Evolutionary conservation across 2,113 vertebrate species (phyloP).

Genomic region (Lynx canadensis): DNA sequence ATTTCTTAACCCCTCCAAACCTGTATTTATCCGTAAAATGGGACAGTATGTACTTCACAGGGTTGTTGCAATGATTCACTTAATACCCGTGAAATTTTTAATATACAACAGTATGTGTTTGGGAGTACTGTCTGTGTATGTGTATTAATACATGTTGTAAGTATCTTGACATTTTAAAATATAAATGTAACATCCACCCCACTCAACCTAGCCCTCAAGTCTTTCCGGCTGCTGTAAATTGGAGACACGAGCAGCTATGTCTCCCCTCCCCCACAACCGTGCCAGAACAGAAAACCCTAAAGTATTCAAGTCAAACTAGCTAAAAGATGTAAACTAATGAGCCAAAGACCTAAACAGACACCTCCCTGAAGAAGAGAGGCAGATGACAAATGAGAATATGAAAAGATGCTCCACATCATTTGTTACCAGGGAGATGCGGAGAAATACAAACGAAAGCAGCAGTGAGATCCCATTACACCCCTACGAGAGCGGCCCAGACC

Average conservation of each 20-base stretch:
- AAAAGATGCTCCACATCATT: background rate
- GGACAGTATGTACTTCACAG: background rate
- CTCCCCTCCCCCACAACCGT: rapidly evolving
- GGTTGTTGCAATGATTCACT: background rate
- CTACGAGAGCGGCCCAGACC: background rate
- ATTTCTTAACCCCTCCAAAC: background rate
- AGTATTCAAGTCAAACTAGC: background rate
- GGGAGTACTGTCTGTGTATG: background rate
- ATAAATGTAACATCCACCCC: background rate
- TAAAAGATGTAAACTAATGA: background rate
- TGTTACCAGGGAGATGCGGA: background rate
- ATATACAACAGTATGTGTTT: background rate
- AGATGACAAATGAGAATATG: background rate
- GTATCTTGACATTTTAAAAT: background rate
- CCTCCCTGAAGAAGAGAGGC: background rate
- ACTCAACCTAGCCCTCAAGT: background rate
- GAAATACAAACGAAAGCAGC: background rate
- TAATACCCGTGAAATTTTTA: background rate
- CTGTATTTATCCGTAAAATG: background rate
- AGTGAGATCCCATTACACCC: background rate
- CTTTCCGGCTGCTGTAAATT: background rate
- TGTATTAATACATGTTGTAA: background rate
- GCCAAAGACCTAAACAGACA: background rate
- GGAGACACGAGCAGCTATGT: background rate
- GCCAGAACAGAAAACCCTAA: conserved; percentile 3